Evolutionary conservation across 2,113 vertebrate species (phyloP), one percentile per base, ranked within the genome.

Genomic region (Helogale parvula): DNA sequence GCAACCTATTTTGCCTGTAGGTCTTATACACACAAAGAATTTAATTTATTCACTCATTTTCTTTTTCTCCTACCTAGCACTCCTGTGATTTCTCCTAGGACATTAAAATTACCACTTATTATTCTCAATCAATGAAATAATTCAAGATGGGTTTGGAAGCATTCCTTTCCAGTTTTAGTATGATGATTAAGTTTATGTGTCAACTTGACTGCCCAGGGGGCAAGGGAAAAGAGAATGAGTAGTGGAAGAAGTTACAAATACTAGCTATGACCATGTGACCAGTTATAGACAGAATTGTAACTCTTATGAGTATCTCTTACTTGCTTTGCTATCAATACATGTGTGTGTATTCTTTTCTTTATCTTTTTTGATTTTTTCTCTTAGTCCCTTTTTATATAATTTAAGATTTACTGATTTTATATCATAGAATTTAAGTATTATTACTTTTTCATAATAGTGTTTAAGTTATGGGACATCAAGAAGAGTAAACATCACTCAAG

Each of bases 381-480:
- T 91, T 89, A 76, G 25, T 76, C 33, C 27, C 1, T 92, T 50
- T 80, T 38, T 52, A 86, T 80, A 50, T 71, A 33, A 25, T 3
- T 29, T 35, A 80, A 35, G 38, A 31, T 69, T n/a, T 79, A 31
- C 25, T 74, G 17, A 72, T 50, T 68, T 85, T 47, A 25, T 60
- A 60, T 33, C 38, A 35, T 54, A 76, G 1, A 31, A 69, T 85
- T 69, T 90, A 85, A 77, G 35, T 45, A 90, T 41, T 85, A 21
- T 63, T 81, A 72, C 38, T 65, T 95, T 95, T 87, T 41, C 65
- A 79, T 91, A 66, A 85, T 71, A 92, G 10, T 35, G 71, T 81
- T 87, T 71, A 81, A 87, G 71, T 87, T 77, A 47, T 65, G 54
- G 14, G 27, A 71, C 47, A 65, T 47, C 16, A 47, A 69, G 27